Evolutionary conservation across 2,888 invertebrate species (phyloP).

Genomic region (Diplolepis rosae): DNA sequence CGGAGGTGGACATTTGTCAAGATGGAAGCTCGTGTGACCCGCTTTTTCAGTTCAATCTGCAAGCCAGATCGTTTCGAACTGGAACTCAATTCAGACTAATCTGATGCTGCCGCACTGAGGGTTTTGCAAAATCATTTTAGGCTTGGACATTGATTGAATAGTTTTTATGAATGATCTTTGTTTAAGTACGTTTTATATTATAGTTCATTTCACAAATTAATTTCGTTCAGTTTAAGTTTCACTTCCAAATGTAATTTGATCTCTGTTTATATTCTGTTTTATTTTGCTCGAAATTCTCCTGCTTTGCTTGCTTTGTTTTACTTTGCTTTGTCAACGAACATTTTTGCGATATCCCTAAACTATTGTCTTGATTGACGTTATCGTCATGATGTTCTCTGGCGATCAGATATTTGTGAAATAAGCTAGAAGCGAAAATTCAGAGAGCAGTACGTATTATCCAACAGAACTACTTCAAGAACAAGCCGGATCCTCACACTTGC

Average conservation of each 20-base stretch:
- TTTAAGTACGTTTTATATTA: constrained; percentile 12
- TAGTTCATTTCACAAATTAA: constrained; percentile 57
- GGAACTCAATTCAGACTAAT: constrained; percentile 93
- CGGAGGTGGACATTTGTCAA: constrained; percentile 75
- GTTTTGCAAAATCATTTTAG: constrained; percentile 42
- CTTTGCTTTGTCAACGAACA: background rate
- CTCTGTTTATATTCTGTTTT: background rate
- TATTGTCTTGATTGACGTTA: background rate
- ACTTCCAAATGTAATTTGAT: no score
- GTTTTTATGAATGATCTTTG: background rate
- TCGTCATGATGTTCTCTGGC: background rate
- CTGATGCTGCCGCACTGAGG: constrained; percentile 79
- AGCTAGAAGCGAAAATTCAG: constrained; percentile 59
- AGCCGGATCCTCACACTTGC: constrained; percentile 61
- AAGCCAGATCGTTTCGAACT: constrained; percentile 76
- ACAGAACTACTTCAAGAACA: constrained; percentile 70
- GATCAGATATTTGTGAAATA: constrained; percentile 57
- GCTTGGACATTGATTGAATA: background rate
- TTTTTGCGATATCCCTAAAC: background rate
- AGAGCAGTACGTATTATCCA: constrained; percentile 59
- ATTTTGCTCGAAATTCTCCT: background rate
- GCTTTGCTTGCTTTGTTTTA: background rate
- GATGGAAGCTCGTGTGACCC: constrained; percentile 84
- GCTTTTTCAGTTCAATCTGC: constrained; percentile 86
- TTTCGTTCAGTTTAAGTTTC: constrained; percentile 36